A percentile compares a stretch with the other conserved stretches of the same genome.
Evolutionary conservation across 2,113 vertebrate genomes (phyloP).

Genomic region (Thalassarche chlororhynchos): DNA sequence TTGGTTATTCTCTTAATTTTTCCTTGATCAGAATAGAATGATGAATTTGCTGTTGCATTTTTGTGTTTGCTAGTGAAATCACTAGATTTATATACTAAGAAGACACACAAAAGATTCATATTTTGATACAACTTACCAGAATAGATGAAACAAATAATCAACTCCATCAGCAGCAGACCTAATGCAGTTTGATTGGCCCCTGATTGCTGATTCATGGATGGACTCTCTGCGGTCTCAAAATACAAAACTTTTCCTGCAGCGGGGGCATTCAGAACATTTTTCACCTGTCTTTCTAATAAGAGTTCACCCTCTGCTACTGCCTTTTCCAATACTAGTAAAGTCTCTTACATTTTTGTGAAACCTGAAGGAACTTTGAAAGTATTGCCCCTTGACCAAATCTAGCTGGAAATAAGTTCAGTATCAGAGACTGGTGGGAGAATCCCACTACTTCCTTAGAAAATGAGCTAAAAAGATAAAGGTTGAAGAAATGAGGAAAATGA

Average conservation of each 20-base stretch:
- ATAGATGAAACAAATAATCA: background rate
- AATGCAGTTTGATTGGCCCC: background rate
- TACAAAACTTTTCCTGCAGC: background rate
- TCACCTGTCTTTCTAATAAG: background rate
- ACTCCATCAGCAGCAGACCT: background rate
- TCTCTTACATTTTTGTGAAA: background rate
- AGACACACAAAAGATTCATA: background rate
- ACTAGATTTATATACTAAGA: background rate
- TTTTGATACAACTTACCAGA: background rate
- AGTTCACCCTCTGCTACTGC: background rate
- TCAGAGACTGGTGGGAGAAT: background rate
- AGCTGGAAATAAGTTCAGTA: background rate
- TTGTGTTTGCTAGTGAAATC: background rate
- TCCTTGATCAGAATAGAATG: background rate
- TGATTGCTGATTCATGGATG: background rate
- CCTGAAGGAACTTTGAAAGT: background rate
- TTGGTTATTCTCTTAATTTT: background rate
- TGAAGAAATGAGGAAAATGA: background rate
- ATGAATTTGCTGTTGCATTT: background rate
- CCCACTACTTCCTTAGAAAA: background rate
- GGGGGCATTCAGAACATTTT: background rate
- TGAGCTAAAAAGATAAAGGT: background rate
- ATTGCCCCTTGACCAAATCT: background rate
- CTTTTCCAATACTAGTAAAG: background rate
- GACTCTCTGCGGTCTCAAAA: background rate